Evolutionary conservation across 2,888 invertebrate genomes (phyloP).

Genomic region (Agrotis puta): DNA sequence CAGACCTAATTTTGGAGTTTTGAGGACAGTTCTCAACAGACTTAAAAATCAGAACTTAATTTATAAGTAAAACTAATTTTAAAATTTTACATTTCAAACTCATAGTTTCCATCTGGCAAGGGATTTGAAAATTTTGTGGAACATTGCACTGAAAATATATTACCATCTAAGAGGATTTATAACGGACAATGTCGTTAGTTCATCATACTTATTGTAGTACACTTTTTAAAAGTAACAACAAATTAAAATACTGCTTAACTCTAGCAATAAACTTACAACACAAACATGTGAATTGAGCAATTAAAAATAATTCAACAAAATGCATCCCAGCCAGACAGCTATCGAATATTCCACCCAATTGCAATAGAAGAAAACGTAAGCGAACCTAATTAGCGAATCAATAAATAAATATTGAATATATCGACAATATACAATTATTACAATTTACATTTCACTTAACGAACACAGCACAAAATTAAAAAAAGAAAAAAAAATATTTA

Average conservation of each 20-base stretch:
- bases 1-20: conserved; percentile 81
- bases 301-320: conserved; percentile 75
- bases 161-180: conserved; percentile 55
- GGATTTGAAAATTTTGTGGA: conserved; percentile 69
- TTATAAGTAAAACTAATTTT: conserved; percentile 81
- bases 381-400: conserved; percentile 87
- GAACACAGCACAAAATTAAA: conserved; percentile 89
- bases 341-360: conserved; percentile 79
- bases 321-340: conserved; percentile 88
- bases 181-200: conserved; percentile 39
- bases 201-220: conserved; percentile 50
- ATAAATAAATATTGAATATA: conserved; percentile 90
- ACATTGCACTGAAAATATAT: conserved; percentile 64
- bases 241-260: conserved; percentile 77
- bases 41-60: conserved; percentile 85
- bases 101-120: conserved; percentile 85
- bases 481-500: conserved; percentile 77
- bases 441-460: conserved; percentile 90
- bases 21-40: conserved; percentile 80
- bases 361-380: conserved; percentile 77
- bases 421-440: conserved; percentile 90
- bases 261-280: conserved; percentile 84
- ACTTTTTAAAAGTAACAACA: conserved; percentile 68
- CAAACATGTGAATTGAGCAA: conserved; percentile 87
- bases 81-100: conserved; percentile 82